Base-by-base conservation (phyloP, 2,888 invertebrate genomes). In the Steinernema hermaphroditum region DNA sequence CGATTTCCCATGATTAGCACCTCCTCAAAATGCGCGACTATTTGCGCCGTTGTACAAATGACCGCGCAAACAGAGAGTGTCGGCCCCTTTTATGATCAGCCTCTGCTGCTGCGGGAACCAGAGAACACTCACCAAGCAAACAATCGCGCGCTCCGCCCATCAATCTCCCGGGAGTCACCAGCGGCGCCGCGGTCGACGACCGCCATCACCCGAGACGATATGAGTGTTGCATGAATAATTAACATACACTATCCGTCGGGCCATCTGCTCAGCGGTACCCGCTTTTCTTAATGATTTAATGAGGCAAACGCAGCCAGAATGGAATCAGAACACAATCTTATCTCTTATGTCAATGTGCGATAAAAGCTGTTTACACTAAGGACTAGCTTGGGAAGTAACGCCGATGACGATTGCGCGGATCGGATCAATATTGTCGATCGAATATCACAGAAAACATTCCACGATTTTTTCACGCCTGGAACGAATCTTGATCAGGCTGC, bases 221-320 rank as follows among this genome's bases (percentile, higher is more conserved):
- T 62, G 62, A 62, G 62, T 62, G 62, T 62, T 62, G 62, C 62
- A 62, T 62, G 62, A 62, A 62, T 62, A 62, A 62, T 62, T 62
- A 62, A 62, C 62, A 32, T 14, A 29, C 62, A 62, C 32, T 32
- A 29, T 16, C 29, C 62, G 32, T 12, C 6, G 62, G 16, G 62
- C 62, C 62, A 62, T 62, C 62, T 62, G 62, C 62, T 22, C 1
- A 22, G 50, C 24, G 22, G 50, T 27, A 27, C 54, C 27, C 4
- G 46, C 6, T 16, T 19, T 19, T 14, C 16, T 27, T 62, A 62
- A 62, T 62, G 62, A 62, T 62, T 62, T 62, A 62, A 62, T 62
- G 62, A 16, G 29, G 2, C n/a, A 46, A 6, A 4, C 6, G 6
- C 46, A 16, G 46, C 22, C 4, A 6, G 4, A 9, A 9, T 46